These are phyloP conservation scores for Cinara cedri DNA, from an alignment of 2,888 invertebrate genomes.

Conservation along the genomic window DNA sequence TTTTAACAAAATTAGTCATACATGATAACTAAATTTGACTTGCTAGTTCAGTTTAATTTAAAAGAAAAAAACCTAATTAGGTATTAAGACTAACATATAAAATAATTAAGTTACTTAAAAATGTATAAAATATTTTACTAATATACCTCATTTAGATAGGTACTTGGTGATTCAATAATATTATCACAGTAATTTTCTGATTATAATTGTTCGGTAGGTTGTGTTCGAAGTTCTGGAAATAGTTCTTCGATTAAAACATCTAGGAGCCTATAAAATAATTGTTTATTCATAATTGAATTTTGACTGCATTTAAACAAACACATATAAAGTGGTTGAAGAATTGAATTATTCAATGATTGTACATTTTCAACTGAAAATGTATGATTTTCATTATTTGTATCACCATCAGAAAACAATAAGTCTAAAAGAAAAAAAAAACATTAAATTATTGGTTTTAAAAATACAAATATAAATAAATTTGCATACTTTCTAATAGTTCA, in stretches of 20 bases:
- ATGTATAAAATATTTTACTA: background rate
- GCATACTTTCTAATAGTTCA: constrained; percentile 53
- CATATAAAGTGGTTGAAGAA: constrained; percentile 61
- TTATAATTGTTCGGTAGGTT: constrained; percentile 32
- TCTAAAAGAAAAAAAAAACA: constrained; percentile 21
- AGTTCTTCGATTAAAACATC: constrained; percentile 78
- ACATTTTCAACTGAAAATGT: constrained; percentile 32
- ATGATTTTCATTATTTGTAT: constrained; percentile 40
- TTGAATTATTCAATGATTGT: constrained; percentile 60
- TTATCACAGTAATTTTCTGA: constrained; percentile 35
- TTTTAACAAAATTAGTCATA: no score
- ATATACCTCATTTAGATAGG: constrained; percentile 20
- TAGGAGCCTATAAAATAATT: constrained; percentile 77
- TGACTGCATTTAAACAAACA: constrained; percentile 62
- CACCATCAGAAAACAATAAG: constrained; percentile 15
- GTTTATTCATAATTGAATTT: constrained; percentile 69
- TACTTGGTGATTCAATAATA: constrained; percentile 25
- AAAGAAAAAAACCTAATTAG: background rate
- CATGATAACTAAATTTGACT: no score
- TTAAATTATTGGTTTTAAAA: background rate
- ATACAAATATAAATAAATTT: background rate
- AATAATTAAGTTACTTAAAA: background rate
- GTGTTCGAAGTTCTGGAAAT: constrained; percentile 70
- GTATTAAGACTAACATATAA: background rate
- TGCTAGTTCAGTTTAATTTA: background rate